phyloP scores from a whole-genome alignment of 2,113 vertebrate genomes.

The Apistogramma diplotaenia region DNA sequence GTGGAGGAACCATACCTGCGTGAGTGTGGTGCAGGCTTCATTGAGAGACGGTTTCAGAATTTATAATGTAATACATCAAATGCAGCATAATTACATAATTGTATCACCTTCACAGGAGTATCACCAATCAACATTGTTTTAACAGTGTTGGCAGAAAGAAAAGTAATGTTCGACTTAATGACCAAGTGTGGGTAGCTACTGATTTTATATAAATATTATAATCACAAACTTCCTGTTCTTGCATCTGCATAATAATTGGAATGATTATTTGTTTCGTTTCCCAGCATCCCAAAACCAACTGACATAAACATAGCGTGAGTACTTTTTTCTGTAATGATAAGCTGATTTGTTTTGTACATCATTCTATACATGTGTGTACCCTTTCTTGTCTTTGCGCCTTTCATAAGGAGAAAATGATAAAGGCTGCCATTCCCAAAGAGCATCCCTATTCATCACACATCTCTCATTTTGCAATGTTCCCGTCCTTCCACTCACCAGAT shows the following conservation, averaged over 20 bases:
- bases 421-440: constrained; percentile 58
- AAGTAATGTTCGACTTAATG: constrained; percentile 71
- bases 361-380: background rate
- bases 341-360: background rate
- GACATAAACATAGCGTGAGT: constrained; percentile 77
- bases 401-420: constrained; percentile 69
- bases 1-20: constrained; percentile 65
- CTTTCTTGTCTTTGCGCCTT: background rate
- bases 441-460: constrained; percentile 82
- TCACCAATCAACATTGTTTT: constrained; percentile 58
- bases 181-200: constrained; percentile 76
- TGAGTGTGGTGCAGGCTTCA: constrained; percentile 28
- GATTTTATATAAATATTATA: background rate
- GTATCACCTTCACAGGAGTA: constrained; percentile 58
- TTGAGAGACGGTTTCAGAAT: background rate
- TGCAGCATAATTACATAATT: background rate
- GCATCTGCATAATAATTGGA: background rate
- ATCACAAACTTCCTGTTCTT: background rate
- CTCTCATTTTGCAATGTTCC: constrained; percentile 75
- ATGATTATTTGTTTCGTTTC: constrained; percentile 22
- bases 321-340: background rate
- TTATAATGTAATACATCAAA: background rate
- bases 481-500: constrained; percentile 69
- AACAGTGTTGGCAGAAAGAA: constrained; percentile 69
- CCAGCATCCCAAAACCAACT: constrained; percentile 79